These are phyloP conservation scores for Spea bombifrons DNA, from an alignment of 2,113 vertebrate genomes.

Conservation along the genomic window DNA sequence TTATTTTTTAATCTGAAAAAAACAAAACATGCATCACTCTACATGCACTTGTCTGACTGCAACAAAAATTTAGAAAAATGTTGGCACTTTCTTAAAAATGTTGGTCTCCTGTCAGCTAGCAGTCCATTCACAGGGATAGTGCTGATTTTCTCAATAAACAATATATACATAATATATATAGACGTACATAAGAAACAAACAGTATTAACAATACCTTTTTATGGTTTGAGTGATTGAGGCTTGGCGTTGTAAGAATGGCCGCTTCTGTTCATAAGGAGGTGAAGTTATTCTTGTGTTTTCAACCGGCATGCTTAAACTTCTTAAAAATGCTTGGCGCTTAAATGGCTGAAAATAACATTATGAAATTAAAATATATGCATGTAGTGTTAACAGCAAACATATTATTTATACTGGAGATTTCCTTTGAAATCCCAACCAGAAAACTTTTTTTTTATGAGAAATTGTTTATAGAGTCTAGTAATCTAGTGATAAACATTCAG, in stretches of 20 bases:
- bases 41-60: constrained; percentile 77
- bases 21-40: constrained; percentile 32
- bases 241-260: constrained; percentile 82
- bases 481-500: too few relatives aligned
- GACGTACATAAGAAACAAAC: background rate
- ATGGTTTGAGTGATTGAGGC: constrained; percentile 97
- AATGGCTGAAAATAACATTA: constrained; percentile 62
- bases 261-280: constrained; percentile 70
- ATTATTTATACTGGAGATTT: too few relatives aligned
- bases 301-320: constrained; percentile 90
- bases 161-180: background rate
- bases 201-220: constrained; percentile 75
- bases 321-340: constrained; percentile 82
- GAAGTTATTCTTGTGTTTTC: constrained; percentile 80
- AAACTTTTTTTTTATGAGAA: too few relatives aligned
- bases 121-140: constrained; percentile 85
- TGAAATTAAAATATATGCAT: background rate
- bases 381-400: too few relatives aligned
- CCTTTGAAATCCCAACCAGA: too few relatives aligned
- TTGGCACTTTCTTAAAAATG: constrained; percentile 79
- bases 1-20: background rate
- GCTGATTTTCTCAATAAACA: constrained; percentile 80
- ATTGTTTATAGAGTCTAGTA: too few relatives aligned
- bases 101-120: constrained; percentile 75
- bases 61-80: constrained; percentile 87